Evolutionary conservation across 2,113 vertebrate species (phyloP).

Genomic region (Ptychochromis oligacanthus): DNA sequence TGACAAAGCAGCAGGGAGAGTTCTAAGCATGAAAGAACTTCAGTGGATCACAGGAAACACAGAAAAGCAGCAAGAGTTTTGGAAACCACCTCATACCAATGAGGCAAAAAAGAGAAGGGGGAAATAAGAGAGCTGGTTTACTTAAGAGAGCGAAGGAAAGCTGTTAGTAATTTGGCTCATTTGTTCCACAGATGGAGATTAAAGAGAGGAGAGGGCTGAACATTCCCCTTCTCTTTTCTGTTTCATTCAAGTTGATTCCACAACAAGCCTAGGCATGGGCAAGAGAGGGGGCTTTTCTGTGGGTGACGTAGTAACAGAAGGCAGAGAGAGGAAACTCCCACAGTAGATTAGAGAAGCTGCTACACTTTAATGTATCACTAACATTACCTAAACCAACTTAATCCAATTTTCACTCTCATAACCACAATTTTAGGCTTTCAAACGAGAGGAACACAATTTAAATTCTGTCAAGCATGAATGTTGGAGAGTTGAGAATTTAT

Average conservation of each 20-base stretch:
- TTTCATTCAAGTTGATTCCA: constrained; percentile 58
- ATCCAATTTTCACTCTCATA: constrained; percentile 22
- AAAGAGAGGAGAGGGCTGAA: constrained; percentile 55
- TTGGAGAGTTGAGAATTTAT: constrained; percentile 17
- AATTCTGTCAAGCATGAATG: background rate
- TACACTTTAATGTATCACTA: constrained; percentile 27
- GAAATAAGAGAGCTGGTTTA: constrained; percentile 39
- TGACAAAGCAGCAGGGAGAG: constrained; percentile 57
- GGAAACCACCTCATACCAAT: constrained; percentile 70
- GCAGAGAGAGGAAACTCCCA: constrained; percentile 50
- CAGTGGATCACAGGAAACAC: constrained; percentile 61
- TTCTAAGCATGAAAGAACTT: constrained; percentile 59
- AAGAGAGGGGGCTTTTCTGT: constrained; percentile 48
- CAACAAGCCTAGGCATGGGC: constrained; percentile 58
- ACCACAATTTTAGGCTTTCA: constrained; percentile 24
- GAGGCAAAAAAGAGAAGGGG: background rate
- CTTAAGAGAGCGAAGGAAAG: constrained; percentile 45
- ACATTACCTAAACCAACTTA: constrained; percentile 27
- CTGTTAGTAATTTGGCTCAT: constrained; percentile 71
- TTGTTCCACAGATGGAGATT: constrained; percentile 74
- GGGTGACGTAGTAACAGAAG: constrained; percentile 35
- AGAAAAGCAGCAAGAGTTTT: constrained; percentile 39
- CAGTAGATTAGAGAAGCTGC: constrained; percentile 25
- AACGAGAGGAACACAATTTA: constrained; percentile 2
- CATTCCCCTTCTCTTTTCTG: constrained; percentile 58